Percentiles rank a stretch among this genome's conserved stretches.
Conservation (phyloP, 2,113 vertebrate genomes). For the Erpornis zantholeuca region DNA sequence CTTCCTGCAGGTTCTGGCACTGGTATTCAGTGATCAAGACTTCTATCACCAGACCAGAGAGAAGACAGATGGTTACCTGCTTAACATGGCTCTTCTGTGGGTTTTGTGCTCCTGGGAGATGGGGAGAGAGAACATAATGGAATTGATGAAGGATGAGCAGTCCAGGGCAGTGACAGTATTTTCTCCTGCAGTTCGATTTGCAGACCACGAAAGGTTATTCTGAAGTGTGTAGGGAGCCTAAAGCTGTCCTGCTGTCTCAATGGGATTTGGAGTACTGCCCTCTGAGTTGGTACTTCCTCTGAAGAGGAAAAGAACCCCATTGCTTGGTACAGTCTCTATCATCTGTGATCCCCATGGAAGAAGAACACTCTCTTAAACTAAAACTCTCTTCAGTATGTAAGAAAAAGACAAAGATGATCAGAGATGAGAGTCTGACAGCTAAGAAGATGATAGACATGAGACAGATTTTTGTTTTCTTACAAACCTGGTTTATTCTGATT, state of each 20-base stretch:
- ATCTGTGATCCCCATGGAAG: background rate
- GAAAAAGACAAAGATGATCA: background rate
- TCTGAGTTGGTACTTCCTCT: background rate
- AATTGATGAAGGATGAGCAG: background rate
- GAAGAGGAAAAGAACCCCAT: background rate
- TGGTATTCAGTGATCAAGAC: background rate
- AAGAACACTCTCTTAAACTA: background rate
- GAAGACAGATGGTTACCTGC: background rate
- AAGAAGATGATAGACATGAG: conserved; percentile 3
- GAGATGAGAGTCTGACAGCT: background rate
- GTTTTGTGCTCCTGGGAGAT: background rate
- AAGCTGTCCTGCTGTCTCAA: rapidly evolving
- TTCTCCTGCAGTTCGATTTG: background rate
- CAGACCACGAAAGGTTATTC: background rate
- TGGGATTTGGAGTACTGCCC: background rate
- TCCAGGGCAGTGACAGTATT: background rate
- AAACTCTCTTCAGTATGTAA: background rate
- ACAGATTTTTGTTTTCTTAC: conserved; percentile 6
- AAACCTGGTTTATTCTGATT: background rate
- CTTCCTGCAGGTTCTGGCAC: background rate
- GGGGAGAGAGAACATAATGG: background rate
- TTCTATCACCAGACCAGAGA: background rate
- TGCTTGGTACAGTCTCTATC: background rate
- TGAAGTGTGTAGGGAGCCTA: too few species aligned
- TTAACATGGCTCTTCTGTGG: background rate